Evolutionary conservation across 23 tunicate species (phyloP), one percentile per base, ranked within the genome.

Genomic region (Ascidia mentula): DNA sequence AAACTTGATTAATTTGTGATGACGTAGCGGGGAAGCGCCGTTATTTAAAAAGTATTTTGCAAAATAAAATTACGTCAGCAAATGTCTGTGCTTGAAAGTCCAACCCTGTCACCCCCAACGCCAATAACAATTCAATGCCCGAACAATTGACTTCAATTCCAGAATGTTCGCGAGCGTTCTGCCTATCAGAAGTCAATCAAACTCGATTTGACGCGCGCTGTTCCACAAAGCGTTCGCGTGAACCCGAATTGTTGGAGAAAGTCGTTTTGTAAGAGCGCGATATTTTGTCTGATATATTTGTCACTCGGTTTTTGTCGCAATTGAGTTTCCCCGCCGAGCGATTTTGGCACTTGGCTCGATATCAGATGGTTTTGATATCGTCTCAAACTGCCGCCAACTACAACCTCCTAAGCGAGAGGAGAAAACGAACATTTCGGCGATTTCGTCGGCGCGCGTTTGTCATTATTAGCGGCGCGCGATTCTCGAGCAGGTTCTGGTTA

Each of bases 291-390:
- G 65, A 53, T 53, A 53, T 26, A 53, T 53, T 53, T 53, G 65
- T 53, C 65, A 28, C 65, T 26, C 24, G 28, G 65, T 28, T 53
- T 53, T 53, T 53, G 65, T 53, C 24, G 65, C 22, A 53, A 53
- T 53, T 53, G 65, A 53, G 24, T 26, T 28, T 20, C 24, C 65
- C 28, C 65, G 65, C 65, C 65, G 13, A 9, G 65, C 65, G 65
- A 3, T 9, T 9, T 26, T 28, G 65, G 24, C 53, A 53, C 22
- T 26, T 28, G 28, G 65, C 65, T 26, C 28, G 24, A 53, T 53
- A 53, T 53, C 65, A 53, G 65, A 53, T 53, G 65, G 65, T 53
- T 53, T 53, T 53, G 65, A 53, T 53, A 53, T 26, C 65, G 65
- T 26, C 28, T 28, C 65, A 53, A 53, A 53, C 65, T 53, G 24